Conservation (phyloP, 2,888 invertebrate species). For the Ormyrus labotus region DNA sequence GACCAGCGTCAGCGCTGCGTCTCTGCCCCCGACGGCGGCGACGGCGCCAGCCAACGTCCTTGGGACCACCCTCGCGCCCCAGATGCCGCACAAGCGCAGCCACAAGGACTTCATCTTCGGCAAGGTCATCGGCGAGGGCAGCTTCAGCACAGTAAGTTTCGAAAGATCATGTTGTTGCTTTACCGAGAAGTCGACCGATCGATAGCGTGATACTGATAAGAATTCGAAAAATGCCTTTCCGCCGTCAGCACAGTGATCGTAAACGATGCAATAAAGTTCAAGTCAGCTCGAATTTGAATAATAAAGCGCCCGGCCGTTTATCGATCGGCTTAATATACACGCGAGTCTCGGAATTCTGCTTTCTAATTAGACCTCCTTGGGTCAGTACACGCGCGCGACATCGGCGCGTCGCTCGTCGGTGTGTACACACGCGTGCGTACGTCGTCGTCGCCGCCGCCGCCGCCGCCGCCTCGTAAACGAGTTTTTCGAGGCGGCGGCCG, state of each 20-base stretch:
- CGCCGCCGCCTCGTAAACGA: slow-evolving; percentile 2
- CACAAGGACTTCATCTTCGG: slow-evolving; percentile 96
- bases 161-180: too few relatives aligned
- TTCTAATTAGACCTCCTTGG: background rate
- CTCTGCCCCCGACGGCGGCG: background rate
- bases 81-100: slow-evolving; percentile 80
- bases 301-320: too few relatives aligned
- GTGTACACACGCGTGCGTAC: background rate
- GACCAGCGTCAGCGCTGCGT: too few relatives aligned
- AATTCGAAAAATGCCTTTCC: too few relatives aligned
- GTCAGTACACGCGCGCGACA: background rate
- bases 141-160: slow-evolving; percentile 89
- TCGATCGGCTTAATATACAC: too few relatives aligned
- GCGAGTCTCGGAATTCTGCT: background rate
- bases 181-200: too few relatives aligned
- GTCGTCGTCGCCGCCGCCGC: too few relatives aligned
- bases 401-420: background rate
- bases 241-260: too few relatives aligned
- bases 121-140: slow-evolving; percentile 96
- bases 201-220: too few relatives aligned
- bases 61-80: slow-evolving; percentile 74
- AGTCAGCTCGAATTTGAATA: slow-evolving; percentile 59
- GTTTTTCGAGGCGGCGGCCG: slow-evolving; percentile 11
- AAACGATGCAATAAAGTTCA: too few relatives aligned
- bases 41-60: slow-evolving; percentile 77